Base-by-base conservation (phyloP, 2,888 invertebrate genomes). In the Eupithecia centaureata region DNA sequence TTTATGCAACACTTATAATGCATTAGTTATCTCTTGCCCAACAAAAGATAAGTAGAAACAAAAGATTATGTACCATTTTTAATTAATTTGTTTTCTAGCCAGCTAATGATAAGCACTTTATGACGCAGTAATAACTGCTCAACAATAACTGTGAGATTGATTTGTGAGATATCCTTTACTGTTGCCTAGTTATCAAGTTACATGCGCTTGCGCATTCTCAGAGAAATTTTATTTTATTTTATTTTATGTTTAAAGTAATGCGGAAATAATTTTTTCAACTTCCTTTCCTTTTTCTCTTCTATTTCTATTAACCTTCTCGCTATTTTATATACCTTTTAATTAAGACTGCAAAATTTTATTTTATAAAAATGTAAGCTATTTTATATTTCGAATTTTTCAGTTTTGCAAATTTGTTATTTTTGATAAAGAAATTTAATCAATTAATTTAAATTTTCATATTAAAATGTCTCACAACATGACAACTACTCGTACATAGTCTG, bases 131-230 rank as follows among this genome's bases (percentile, higher is more conserved):
- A 52, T 27, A 52, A 52, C 52, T 52, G 5, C 12, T 52, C 15
- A 59, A 59, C 30, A 38, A 59, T 59, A 54, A 63, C 25, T 22
- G 3, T 51, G 15, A 61, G 65, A 65, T 65, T 65, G 5, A 42
- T 56, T 65, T 56, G 12, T 32, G 15, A 56, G 65, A 65, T 65
- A 42, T 47, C 15, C 47, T 47, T 13, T 27, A 25, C 60, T 42
- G 52, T 52, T 15, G 25, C 25, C 12, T n/a, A 47, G 42, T 61
- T 56, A 28, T 2, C 47, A 47, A 47, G 22, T 47, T 22, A 47
- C n/a, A 32, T 38, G 59, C 59, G 59, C 38, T 27, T 8, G 42
- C 56, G 32, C 60, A 38, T 38, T 33, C 52, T 30, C 8, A 30
- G 4, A 28, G 22, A 65, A 22, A 25, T 22, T 47, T 47, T 60